A percentile compares a stretch with the other conserved stretches of the same genome.
Conservation (phyloP, 2,888 invertebrate species). For the Phyto melanocephala region DNA sequence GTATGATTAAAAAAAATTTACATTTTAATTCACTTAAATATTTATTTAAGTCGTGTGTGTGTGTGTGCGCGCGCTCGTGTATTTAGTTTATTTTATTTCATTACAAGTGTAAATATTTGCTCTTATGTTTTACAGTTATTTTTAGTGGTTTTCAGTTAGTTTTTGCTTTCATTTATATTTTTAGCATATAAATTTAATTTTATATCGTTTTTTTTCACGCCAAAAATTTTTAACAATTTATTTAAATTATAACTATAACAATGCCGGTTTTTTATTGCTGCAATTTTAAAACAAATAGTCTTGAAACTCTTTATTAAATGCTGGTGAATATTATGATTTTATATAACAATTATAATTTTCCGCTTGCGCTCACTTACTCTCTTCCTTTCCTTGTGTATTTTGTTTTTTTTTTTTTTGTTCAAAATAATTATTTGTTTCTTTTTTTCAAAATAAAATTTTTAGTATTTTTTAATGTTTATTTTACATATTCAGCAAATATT, state of each 20-base stretch:
- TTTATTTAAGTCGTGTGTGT: neutral
- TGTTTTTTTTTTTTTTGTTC: neutral
- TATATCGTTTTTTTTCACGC: neutral
- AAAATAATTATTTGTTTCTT: constrained; percentile 17
- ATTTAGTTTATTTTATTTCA: neutral
- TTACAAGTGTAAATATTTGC: constrained; percentile 46
- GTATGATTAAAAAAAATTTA: neutral
- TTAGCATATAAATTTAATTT: constrained; percentile 12
- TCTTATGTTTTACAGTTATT: constrained; percentile 43
- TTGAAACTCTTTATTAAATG: constrained; percentile 39
- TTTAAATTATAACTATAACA: neutral
- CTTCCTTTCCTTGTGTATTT: neutral
- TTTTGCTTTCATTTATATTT: constrained; percentile 19
- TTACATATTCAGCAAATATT: constrained; percentile 17
- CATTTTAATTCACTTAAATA: neutral
- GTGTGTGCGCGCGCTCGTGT: neutral
- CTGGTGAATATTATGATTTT: constrained; percentile 15
- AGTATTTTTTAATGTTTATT: neutral
- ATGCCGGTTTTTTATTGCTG: neutral
- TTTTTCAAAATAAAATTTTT: neutral
- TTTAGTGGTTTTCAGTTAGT: constrained; percentile 43
- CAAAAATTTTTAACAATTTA: constrained; percentile 23
- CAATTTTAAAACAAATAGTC: constrained; percentile 7
- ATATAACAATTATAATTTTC: neutral
- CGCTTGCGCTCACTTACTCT: neutral